Conservation (phyloP, 2,888 invertebrate species). For the Osmoderma eremita region DNA sequence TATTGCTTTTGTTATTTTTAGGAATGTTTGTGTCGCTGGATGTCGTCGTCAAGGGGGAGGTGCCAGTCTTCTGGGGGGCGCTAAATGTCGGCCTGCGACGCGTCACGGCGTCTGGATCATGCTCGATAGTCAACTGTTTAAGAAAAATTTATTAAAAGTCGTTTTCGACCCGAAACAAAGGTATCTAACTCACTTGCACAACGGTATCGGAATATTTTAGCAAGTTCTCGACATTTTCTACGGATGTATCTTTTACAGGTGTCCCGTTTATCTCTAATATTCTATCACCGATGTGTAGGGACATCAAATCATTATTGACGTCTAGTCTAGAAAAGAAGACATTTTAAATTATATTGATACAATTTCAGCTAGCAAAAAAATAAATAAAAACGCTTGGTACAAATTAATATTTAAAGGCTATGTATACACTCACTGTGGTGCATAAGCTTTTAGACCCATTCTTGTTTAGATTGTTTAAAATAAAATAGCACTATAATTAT, state of each 20-base stretch:
- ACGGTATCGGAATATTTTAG: conserved; percentile 77
- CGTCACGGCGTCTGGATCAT: conserved; percentile 81
- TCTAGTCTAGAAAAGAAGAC: conserved; percentile 71
- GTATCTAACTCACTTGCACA: conserved; percentile 71
- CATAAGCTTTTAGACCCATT: conserved; percentile 1
- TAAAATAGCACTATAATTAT: too few species aligned
- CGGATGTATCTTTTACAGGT: conserved; percentile 81
- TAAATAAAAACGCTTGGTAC: conserved; percentile 7
- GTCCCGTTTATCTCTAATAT: conserved; percentile 94
- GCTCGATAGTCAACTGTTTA: conserved; percentile 84
- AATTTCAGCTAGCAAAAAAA: background rate
- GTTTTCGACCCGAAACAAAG: background rate
- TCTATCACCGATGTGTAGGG: conserved; percentile 90
- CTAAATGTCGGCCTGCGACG: conserved; percentile 61
- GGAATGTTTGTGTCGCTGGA: conserved; percentile 63
- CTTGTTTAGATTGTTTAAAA: background rate
- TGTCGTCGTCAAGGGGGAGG: conserved; percentile 62
- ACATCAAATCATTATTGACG: conserved; percentile 82
- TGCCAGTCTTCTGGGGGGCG: conserved; percentile 43
- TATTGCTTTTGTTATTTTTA: conserved; percentile 49
- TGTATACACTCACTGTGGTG: conserved; percentile 7
- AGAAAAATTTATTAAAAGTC: conserved; percentile 33
- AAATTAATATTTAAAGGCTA: background rate
- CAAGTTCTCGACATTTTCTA: conserved; percentile 81
- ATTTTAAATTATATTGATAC: too few species aligned